Base-by-base conservation (phyloP, 2,888 invertebrate species). In the Xestoiulus laeticollis region DNA sequence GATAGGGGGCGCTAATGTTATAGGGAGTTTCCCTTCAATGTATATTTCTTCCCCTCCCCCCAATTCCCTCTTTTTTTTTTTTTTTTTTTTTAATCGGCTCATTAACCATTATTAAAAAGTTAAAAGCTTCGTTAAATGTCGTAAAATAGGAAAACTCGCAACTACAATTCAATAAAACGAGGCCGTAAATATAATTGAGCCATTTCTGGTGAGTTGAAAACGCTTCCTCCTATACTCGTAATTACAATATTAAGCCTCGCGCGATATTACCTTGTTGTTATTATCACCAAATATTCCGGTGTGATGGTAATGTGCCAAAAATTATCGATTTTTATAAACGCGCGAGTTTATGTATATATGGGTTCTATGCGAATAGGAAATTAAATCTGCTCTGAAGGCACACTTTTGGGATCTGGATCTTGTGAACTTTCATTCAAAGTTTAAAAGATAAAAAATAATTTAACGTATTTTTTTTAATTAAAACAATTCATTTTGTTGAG, bases 71-170 rank as follows among this genome's bases (percentile, higher is more conserved):
- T 19, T n/a, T n/a, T 6, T 19, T 59, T n/a, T 59, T 59, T 59
- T 19, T 19, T n/a, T n/a, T 6, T 19, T 59, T n/a, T 59, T 59
- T 59, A 19, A n/a, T n/a, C 59, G 59, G n/a, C 59, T 59, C 59
- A 59, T 59, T 59, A 59, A 59, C 59, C 59, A n/a, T 59, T 59
- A 59, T 59, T 59, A 59, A 59, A 59, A 59, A 59, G 59, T 59
- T n/a, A n/a, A 59, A 19, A 59, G 59, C 59, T 59, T n/a, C 59
- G 59, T 59, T 14, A 59, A 59, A 59, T 59, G n/a, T 59, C 59
- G 59, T 59, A 59, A 59, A 59, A 59, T 59, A 59, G 19, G 59
- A 19, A 59, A 59, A 59, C 59, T 59, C 19, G 59, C 59, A n/a
- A 59, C 59, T 59, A 59, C n/a, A 59, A 59, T 59, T 59, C 59